Evolutionary conservation across 2,113 vertebrate species (phyloP).

Genomic region (Anser cygnoides): DNA sequence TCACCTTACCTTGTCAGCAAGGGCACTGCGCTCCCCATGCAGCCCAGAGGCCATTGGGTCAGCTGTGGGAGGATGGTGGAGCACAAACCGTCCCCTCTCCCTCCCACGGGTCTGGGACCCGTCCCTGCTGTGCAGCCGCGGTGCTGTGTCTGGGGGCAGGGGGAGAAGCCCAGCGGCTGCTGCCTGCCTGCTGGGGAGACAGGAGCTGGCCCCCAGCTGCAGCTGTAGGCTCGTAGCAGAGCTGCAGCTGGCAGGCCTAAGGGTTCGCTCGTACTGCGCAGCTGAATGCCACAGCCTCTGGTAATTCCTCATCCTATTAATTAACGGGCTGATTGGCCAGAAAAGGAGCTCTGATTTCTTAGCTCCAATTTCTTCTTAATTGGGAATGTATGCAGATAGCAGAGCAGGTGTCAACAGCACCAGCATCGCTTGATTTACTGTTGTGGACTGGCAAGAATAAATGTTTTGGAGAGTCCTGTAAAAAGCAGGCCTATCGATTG

Average conservation of each 20-base stretch:
- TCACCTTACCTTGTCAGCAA: background rate
- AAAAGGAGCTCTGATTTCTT: background rate
- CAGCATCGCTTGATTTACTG: background rate
- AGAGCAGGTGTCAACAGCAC: background rate
- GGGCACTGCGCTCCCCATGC: accelerated
- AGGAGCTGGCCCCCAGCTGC: background rate
- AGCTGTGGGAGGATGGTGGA: background rate
- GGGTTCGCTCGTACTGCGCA: background rate
- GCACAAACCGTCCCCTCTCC: background rate
- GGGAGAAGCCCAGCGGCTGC: background rate
- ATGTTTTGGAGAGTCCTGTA: background rate
- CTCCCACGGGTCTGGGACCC: background rate
- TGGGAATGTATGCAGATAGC: background rate
- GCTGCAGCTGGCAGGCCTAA: background rate
- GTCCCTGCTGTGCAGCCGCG: background rate
- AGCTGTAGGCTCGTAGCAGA: background rate
- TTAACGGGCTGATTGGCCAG: background rate
- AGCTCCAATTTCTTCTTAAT: background rate
- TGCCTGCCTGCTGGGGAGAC: background rate
- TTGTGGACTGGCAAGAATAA: background rate
- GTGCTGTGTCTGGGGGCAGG: background rate
- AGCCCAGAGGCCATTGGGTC: background rate
- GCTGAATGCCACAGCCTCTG: accelerated
- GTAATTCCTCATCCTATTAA: background rate
- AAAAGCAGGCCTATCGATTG: background rate